Evolutionary conservation across 1,140 invertebrate genomes (phyloP), one percentile per base, ranked within the genome.

Genomic region (Calephelis virginiensis): DNA sequence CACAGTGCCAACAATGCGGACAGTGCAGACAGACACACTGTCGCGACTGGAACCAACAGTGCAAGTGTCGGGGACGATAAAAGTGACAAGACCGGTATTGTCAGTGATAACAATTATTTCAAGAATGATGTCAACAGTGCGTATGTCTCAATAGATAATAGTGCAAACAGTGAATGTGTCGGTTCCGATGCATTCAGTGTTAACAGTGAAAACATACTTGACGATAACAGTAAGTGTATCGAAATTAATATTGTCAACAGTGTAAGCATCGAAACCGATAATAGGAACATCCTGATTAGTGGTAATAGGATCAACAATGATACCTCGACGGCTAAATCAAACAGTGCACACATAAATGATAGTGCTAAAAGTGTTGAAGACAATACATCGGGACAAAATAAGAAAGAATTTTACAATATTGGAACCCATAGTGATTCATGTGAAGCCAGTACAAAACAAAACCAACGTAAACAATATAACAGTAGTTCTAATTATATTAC

Each of bases 401-500:
- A 56, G 10, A 10, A 56, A 56, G 28, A 37, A 56, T 8, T 17
- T 17, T 53, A 56, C 11, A 12, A 56, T 38, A 56, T 38, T 37
- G 53, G 28, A 56, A 37, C 37, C 17, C 28, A 11, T 7, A 56
- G 37, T n/a, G 28, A 56, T 56, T 56, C 53, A 56, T 7, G 37
- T 38, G 37, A 56, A 56, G 28, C 53, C 28, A 56, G 28, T 56
- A 56, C 53, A 56, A 56, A 56, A 37, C 53, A 10, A 38, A 56
- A 56, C 37, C 28, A 12, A 56, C 12, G 53, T 56, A 37, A 56
- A 56, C 50, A 56, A 37, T 53, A 53, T 53, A 56, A 37, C 12
- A 56, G 28, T 56, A 12, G 17, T 37, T 37, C 11, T 37, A 53
- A 11, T 17, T 53, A 28, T 53, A 9, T 28, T 28, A 53, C n/a